phyloP scores from a whole-genome alignment of 1,140 invertebrate species.

The Drosophila ambigua region DNA sequence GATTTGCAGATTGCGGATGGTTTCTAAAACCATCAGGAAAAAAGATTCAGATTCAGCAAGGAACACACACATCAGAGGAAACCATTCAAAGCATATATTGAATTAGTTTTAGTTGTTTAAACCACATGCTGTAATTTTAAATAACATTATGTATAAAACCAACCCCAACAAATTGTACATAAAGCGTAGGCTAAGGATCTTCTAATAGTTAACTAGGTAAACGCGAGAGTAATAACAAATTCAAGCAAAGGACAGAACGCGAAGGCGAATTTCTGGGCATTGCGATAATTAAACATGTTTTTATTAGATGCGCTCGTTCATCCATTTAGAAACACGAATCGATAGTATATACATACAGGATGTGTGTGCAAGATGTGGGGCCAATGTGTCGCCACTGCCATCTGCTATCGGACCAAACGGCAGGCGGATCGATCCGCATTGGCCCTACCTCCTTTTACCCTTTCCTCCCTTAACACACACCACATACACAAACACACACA shows the following conservation, averaged over 20 bases:
- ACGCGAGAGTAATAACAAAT: conserved; percentile 71
- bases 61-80: conserved; percentile 21
- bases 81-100: conserved; percentile 58
- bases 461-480: not conserved
- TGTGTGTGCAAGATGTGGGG: conserved; percentile 29
- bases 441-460: not conserved
- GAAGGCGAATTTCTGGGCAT: conserved; percentile 7
- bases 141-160: conserved; percentile 30
- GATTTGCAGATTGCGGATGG: conserved; percentile 46
- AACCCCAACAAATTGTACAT: conserved; percentile 41
- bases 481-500: conserved; percentile 26
- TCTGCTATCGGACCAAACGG: conserved; percentile 13
- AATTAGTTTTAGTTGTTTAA: conserved; percentile 73
- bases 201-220: conserved; percentile 55
- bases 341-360: conserved; percentile 4
- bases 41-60: conserved; percentile 25
- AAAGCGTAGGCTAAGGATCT: conserved; percentile 45
- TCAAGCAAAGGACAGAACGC: conserved; percentile 18
- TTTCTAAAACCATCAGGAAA: conserved; percentile 67
- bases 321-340: conserved; percentile 23
- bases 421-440: conserved; percentile 11
- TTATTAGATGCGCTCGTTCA: conserved; percentile 40
- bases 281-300: conserved; percentile 45
- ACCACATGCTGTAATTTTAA: conserved; percentile 65
- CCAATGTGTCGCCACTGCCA: conserved; percentile 8